Evolutionary conservation across 2,113 vertebrate genomes (phyloP), one percentile per base, ranked within the genome.

Genomic region (Holacanthus passer): DNA sequence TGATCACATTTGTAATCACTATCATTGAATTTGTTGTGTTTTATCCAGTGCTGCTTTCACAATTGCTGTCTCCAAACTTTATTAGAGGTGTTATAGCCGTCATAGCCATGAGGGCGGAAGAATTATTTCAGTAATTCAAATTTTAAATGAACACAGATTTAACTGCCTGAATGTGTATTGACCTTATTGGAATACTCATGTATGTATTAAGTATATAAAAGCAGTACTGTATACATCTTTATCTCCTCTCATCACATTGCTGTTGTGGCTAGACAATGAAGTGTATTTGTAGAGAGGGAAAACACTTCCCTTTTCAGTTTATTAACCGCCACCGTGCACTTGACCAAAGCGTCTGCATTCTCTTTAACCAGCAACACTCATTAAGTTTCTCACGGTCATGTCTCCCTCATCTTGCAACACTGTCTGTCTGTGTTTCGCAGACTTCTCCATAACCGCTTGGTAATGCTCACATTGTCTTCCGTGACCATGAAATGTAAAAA

Each of bases 321-420:
- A 29, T 63, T 65, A 79, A 80, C 70, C 77, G 45, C 74, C 27
- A 72, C 69, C 83, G 73, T 71, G 69, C 55, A 70, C 62, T 32
- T 27, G 13, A 83, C 77, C 35, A 77, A 77, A 72, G 58, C 55
- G 45, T 69, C 52, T 79, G 27, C 45, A 19, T 55, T 73, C 39
- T 58, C 58, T 67, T 16, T 9, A 69, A 68, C 74, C 60, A 69
- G 45, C 59, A 52, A 27, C 7, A 6, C 37, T 52, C 77, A 62
- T 79, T 37, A 31, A 24, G 48, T 56, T 91, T 94, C 91, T 92
- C 88, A 86, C 56, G 55, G 75, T 71, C 62, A 0, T 0, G 45
- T 9, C 0, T 20, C 29, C 45, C n/a, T 60, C 29, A 12, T 87
- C 59, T 81, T 74, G 24, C 59, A 62, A 80, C 75, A 73, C 74